Evolutionary conservation across 2,113 vertebrate genomes (phyloP), one percentile per base, ranked within the genome.

Genomic region (Ascaphus truei): DNA sequence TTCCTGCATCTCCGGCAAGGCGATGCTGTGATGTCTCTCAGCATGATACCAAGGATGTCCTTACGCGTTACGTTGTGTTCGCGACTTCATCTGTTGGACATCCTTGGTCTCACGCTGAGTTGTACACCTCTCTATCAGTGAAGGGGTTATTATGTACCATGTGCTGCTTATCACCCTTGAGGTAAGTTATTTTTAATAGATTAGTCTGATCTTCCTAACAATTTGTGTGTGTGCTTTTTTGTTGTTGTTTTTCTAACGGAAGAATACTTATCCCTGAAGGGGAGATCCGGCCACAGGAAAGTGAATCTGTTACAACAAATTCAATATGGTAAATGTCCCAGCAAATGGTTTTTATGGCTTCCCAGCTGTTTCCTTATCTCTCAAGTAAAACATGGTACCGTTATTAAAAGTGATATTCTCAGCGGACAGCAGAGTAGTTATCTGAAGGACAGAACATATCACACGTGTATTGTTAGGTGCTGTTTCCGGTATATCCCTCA

Each of bases 341-440:
- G 31, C 62, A 52, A 33, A 52, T 37, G 33, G 27, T 18, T 52
- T 52, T 48, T 52, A 30, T 34, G 9, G 23, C 33, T 37, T 64
- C 26, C 9, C 34, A 41, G 48, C 50, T 65, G 34, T 53, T 65
- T 65, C 33, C 34, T 51, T 36, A 63, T 51, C 20, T 63, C 8
- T 3, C 27, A 39, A n/a, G n/a, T n/a, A n/a, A 15, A 12, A 18
- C 31, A 53, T 23, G 23, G 47, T 7, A 23, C 23, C 51, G 20
- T 64, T 64, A 39, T 37, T 37, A 20, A 53, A 50, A 39, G 62
- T 53, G 33, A 65, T 64, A 64, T 53, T 52, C 16, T 36, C 48
- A 39, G 33, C 9, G 41, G 51, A 65, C 22, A 5, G 10, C 11
- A 41, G 16, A 34, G 31, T 39, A 39, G 30, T 50, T 13, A 34